Percentiles rank a stretch among this genome's conserved stretches.
Evolutionary conservation across 2,797 vertebrate species (phyloP).

Genomic region (Tenualosa thibaudeaui): DNA sequence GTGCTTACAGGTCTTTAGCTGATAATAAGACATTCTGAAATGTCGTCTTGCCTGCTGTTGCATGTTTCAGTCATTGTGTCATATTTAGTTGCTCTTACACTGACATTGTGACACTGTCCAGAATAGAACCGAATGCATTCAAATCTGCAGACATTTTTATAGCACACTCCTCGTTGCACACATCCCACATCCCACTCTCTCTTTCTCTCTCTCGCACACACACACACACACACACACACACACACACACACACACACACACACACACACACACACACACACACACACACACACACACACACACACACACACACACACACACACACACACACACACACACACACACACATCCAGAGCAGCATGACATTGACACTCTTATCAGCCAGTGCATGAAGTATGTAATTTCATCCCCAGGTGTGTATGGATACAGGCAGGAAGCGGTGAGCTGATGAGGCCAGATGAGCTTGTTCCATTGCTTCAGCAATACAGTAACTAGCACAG

Average conservation of each 20-base stretch:
- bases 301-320: background rate
- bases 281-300: background rate
- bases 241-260: background rate
- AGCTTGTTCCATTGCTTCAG: slow-evolving; percentile 30
- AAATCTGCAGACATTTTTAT: background rate
- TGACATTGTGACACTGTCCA: background rate
- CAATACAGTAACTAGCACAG: slow-evolving; percentile 57
- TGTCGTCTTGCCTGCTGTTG: background rate
- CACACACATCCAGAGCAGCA: background rate
- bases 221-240: background rate
- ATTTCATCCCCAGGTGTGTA: slow-evolving; percentile 14
- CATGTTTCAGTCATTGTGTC: background rate
- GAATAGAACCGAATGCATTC: background rate
- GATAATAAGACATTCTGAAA: background rate
- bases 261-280: background rate
- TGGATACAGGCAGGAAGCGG: background rate
- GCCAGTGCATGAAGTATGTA: background rate
- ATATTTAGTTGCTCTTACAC: background rate
- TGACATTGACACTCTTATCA: background rate
- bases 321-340: slow-evolving; percentile 1
- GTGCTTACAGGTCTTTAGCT: background rate
- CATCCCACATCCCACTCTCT: background rate
- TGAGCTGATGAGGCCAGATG: slow-evolving; percentile 14
- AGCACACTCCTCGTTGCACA: background rate
- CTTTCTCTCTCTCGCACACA: too few relatives aligned